A percentile compares a stretch with the other conserved stretches of the same genome.
These are phyloP conservation scores for Benthosema pterotum DNA, from an alignment of 2,797 vertebrate species.

Conservation along the genomic window DNA sequence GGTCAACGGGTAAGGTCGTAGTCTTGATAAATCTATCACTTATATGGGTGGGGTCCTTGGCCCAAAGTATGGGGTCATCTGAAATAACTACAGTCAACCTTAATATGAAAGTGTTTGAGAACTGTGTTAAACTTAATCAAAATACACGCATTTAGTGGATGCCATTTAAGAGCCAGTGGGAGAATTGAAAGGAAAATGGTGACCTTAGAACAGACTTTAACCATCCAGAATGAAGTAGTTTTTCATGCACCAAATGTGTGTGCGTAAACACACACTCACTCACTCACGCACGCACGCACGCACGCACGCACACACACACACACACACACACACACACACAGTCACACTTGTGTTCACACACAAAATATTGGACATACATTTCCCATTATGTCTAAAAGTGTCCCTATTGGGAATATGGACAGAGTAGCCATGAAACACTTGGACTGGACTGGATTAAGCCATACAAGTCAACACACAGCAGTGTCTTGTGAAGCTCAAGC, in stretches of 20 bases:
- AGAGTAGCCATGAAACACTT: too few species aligned
- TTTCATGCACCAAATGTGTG: constrained; percentile 57
- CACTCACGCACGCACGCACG: background rate
- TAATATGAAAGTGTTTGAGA: background rate
- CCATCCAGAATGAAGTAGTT: constrained; percentile 53
- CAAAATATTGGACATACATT: constrained; percentile 7
- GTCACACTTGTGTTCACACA: background rate
- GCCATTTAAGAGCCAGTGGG: constrained; percentile 11
- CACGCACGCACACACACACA: background rate
- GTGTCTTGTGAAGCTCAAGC: too few species aligned
- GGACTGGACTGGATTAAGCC: too few species aligned
- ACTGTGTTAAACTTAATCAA: background rate
- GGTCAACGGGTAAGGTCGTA: too few species aligned
- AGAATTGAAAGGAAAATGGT: constrained; percentile 10
- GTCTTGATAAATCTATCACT: too few species aligned
- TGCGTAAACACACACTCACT: constrained; percentile 7
- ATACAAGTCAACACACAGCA: too few species aligned
- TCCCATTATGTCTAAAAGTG: too few species aligned
- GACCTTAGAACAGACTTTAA: constrained; percentile 28
- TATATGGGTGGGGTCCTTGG: too few species aligned
- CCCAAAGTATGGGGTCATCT: too few species aligned
- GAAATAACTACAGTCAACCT: too few species aligned
- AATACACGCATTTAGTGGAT: background rate
- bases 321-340: background rate
- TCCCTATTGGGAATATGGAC: too few species aligned